Evolutionary conservation across 2,797 vertebrate genomes (phyloP), one percentile per base, ranked within the genome.

Genomic region (Masticophis lateralis): DNA sequence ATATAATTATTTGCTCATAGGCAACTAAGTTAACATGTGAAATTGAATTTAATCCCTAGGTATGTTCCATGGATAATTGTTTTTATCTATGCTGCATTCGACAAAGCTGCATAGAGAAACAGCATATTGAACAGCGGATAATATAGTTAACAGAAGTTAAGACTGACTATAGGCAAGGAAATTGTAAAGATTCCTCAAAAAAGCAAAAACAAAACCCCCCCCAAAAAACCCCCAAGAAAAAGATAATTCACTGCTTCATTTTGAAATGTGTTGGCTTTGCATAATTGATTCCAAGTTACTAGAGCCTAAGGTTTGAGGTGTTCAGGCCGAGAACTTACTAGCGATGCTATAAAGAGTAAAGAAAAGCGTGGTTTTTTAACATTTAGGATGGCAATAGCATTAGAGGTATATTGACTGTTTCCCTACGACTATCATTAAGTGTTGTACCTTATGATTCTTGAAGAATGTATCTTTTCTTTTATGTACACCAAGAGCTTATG

Each of bases 261-360:
- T 94, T 94, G 95, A 88, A 97, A 87, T 94, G 95, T 97, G 96
- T 95, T 95, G 95, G 89, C 90, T 97, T 97, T 97, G 95, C 95
- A 95, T 97, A 97, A 97, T 96, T 96, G 96, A 96, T 96, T 94
- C 94, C 92, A 93, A 94, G 93, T 87, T 66, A 94, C 69, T 87
- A 92, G 93, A 95, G 95, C 91, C 96, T 92, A 90, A 95, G 96
- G 94, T 96, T 95, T 94, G 86, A 95, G 18, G 93, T 94, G 89
- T 93, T 97, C 96, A 95, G 93, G 94, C 94, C 92, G 95, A 95
- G 95, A 95, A 96, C 92, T 96, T 96, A 95, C 94, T 97, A 96
- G 94, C 93, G 91, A 79, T 91, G 90, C 88, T 95, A 93, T 89
- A 95, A 92, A 95, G 47, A 55, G 11, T 51, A 47, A 74, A 94